phyloP scores from a whole-genome alignment of 2,113 vertebrate species.

The Bettongia penicillata region DNA sequence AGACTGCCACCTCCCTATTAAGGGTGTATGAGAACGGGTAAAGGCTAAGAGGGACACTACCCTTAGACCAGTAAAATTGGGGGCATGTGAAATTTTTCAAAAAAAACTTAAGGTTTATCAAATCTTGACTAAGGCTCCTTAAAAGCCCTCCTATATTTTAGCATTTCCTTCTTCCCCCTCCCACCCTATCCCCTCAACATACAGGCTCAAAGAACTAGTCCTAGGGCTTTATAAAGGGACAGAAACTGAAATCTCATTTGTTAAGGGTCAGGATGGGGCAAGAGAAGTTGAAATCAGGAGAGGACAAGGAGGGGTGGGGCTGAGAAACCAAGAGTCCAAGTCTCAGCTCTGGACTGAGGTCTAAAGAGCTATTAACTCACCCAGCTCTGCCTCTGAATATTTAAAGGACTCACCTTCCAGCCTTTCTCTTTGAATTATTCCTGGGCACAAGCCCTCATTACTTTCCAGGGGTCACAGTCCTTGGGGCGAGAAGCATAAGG shows the following conservation, averaged over 20 bases:
- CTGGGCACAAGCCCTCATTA: neutral
- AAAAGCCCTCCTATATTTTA: neutral
- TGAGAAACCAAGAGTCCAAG: conserved; percentile 39
- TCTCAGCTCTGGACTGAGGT: conserved; percentile 53
- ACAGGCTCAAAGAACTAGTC: neutral
- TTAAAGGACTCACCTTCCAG: conserved; percentile 4
- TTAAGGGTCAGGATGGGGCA: conserved; percentile 49
- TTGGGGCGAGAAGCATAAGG: neutral
- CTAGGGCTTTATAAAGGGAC: neutral
- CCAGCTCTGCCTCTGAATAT: neutral
- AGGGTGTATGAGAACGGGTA: neutral
- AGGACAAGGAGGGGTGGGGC: conserved; percentile 26
- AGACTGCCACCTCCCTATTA: neutral
- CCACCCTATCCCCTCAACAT: neutral
- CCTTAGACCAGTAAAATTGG: neutral
- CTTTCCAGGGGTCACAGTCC: neutral
- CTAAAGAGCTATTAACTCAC: neutral
- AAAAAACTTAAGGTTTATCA: neutral
- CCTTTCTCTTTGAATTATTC: neutral
- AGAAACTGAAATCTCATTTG: neutral
- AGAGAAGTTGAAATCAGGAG: conserved; percentile 33
- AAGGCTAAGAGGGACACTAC: neutral
- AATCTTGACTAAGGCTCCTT: neutral
- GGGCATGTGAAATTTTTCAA: neutral
- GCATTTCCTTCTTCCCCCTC: neutral